Base-by-base conservation (phyloP, 1,140 invertebrate genomes). In the Lepidotrigona ventralis region DNA sequence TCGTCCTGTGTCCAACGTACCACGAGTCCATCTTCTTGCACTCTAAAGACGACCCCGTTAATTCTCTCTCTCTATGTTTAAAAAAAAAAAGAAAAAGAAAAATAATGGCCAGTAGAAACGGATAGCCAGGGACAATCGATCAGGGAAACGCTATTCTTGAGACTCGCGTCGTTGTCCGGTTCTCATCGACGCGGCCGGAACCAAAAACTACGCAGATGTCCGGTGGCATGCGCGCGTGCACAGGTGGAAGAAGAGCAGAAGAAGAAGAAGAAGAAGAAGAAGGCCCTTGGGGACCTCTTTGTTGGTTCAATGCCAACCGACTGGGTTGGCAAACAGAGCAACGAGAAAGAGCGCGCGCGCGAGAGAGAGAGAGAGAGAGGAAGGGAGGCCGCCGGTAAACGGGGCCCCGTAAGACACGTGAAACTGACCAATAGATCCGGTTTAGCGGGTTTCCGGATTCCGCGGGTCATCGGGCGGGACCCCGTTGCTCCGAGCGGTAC, bases 391-490 rank as follows among this genome's bases (percentile, higher is more conserved):
- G 56, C 51, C 26, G 77, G 79, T 60, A 74, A 54, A 81, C 75
- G 51, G 77, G 70, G 72, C 75, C 66, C 83, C 83, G 87, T 87
- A 88, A 88, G 90, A 90, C 89, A 91, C 91, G 90, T 91, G 88
- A 92, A 92, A 94, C 92, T 94, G 94, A 94, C 94, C 94, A 93
- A 94, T 93, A 94, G 93, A 94, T 94, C 94, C 94, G 94, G 94
- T 94, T 94, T 94, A 92, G 90, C 93, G 84, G 93, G 94, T 94
- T 94, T 94, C 94, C 94, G 94, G 93, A 94, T 94, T 94, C 94
- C 92, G 83, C 85, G 90, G 91, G 91, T 92, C 91, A 92, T 87
- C 86, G 85, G 85, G 85, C 84, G 58, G 87, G 74, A 83, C 84
- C 88, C 81, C 79, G 85, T 81, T 81, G 58, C 75, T 58, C 73